Base-by-base conservation (phyloP, 1,140 invertebrate species). In the Lerema accius region DNA sequence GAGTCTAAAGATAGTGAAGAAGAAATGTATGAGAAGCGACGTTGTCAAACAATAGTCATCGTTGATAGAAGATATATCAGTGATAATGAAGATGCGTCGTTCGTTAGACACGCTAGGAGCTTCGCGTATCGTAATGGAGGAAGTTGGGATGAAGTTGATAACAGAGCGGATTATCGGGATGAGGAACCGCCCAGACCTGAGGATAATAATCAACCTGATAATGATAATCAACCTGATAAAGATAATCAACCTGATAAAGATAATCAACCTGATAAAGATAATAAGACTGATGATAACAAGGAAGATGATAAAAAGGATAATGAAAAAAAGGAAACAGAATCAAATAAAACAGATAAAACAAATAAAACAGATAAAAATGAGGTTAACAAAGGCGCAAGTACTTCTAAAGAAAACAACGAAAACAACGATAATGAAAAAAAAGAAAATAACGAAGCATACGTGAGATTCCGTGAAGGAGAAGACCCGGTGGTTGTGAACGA, bases 381-480 rank as follows among this genome's bases (percentile, higher is more conserved):
- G n/a, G 69, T 72, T 0, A 71, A 73, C 17, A 50, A 67, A 37
- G 73, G 73, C 2, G 69, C 71, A 0, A 71, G 71, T 0, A 73
- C 74, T 7, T 59, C 62, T 4, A 70, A 72, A 11, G 63, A 71
- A 0, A 10, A 68, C 5, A 71, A 69, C 11, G 67, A 71, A 0
- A 78, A 73, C 13, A 43, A 65, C 0, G 63, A 53, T 0, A 61
- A 17, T 26, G 4, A 2, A n/a, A 62, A 3, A 19, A 55, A 58
- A 1, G 53, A 66, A 15, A 50, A 64, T 0, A 45, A 59, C 1
- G 63, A 69, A n/a, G 35, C 51, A 17, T 71, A 66, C 11, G 65
- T 68, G 0, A 40, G 43, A 0, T 71, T 74, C 11, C 15, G 71
- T 7, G 60, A 67, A 42, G 69, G 72, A 6, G 48, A 63, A 11